Evolutionary conservation across 2,888 invertebrate species (phyloP), one percentile per base, ranked within the genome.

Genomic region (Macaria liturata): DNA sequence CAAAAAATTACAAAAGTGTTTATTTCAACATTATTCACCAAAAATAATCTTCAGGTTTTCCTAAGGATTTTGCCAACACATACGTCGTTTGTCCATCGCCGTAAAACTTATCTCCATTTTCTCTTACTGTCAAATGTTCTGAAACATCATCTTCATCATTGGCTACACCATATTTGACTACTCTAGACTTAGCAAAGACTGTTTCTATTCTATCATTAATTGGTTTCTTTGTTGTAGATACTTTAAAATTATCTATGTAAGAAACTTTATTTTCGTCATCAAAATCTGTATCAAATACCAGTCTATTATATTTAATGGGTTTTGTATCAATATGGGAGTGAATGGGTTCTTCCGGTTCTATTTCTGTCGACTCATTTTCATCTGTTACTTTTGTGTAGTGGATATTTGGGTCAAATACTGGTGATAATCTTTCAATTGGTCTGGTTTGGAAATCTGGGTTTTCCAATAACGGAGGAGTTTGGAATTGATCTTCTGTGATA

Each of bases 151-250:
- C 20, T 47, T 65, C 64, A 6, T 62, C 57, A 9, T 49, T 32
- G 1, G 44, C 43, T 4, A 65, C 58, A n/a, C 71, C 73, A 61
- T 88, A 90, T 56, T 78, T 87, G 0, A 70, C 78, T 3, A 91
- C 88, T 74, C 83, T 91, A 0, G 90, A 87, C 46, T 72, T 78
- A 0, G 84, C 88, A 55, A 65, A 84, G 0, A 84, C 74, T 3
- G 89, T 91, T 75, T 90, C 88, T 31, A 86, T 65, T 4, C 32
- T 43, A 3, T 67, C 69, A 31, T 52, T 37, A 8, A 45, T 56
- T 7, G 56, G 52, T 9, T 54, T 62, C 3, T 59, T 60, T 8
- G 49, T 68, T 52, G 65, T 8, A n/a, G 40, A 20, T 20, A 20
- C 20, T 20, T 20, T 20, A 20, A 20, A 44, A 59, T 54, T 61